Base-by-base conservation (phyloP, 2,888 invertebrate species). In the Drosophila koepferae region DNA sequence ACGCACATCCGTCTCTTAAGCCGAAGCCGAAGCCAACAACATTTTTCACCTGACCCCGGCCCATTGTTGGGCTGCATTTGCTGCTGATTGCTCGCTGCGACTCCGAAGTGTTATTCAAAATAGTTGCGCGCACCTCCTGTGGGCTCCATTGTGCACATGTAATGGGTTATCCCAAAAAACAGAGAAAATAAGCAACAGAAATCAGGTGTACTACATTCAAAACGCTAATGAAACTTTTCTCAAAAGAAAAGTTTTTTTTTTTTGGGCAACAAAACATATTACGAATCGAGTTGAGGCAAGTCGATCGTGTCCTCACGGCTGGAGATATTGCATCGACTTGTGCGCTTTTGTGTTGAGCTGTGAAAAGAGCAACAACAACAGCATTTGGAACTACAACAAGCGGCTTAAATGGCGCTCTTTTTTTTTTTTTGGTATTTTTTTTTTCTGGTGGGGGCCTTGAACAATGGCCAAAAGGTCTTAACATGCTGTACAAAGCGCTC, bases 371-470 rank as follows among this genome's bases (percentile, higher is more conserved):
- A 75, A 85, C 71, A 82, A 44, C 74, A 76, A 63, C 58, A 44
- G 53, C 64, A 8, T 54, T 64, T 59, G 55, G 55, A 55, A 38
- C 64, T 61, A 83, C 82, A 83, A 87, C 72, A 88, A 84, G 74
- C 83, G 84, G 83, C 84, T 85, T 85, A 88, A 85, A 85, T 85
- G 84, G 84, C 84, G 84, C 84, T 87, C 71, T 82, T 84, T 65
- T 77, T 55, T 51, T 54, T 9, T 80, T 81, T 68, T 77, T 55
- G 12, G 2, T 2, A 4, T 23, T 23, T 23, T 23, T 77, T 81
- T 63, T 77, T 55, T 51, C 49, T 16, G 36, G 38, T 41, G 55
- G 43, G 49, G 61, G 64, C 79, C 60, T 72, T 70, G 69, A 87
- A 83, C 72, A 82, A 83, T 77, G 66, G 61, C 69, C 69, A 67